Conservation (phyloP, 2,797 vertebrate genomes). For the Cyprinodon diabolis region DNA sequence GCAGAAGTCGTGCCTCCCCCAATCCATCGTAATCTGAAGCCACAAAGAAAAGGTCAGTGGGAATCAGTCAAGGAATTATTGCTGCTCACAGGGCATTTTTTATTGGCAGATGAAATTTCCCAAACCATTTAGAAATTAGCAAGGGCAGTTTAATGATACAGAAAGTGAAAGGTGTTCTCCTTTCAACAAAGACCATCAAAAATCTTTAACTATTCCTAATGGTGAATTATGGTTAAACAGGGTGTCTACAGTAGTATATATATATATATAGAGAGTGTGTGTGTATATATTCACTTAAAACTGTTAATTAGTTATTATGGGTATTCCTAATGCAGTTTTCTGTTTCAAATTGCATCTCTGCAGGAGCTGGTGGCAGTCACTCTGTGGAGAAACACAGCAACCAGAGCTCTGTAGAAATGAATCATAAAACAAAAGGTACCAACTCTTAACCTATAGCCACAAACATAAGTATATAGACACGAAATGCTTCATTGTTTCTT, state of each 20-base stretch:
- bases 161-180: background rate
- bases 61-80: background rate
- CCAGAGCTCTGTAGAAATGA: constrained; percentile 13
- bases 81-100: background rate
- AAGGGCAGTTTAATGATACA: background rate
- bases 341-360: background rate
- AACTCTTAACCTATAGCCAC: background rate
- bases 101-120: background rate
- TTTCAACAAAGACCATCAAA: background rate
- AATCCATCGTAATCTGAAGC: constrained; percentile 84
- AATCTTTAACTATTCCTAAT: too few species aligned
- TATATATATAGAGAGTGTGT: background rate
- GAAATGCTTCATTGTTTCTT: background rate
- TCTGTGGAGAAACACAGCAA: constrained; percentile 19
- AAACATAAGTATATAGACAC: too few species aligned
- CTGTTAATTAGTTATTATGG: background rate
- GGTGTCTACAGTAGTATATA: background rate
- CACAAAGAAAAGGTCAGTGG: constrained; percentile 53
- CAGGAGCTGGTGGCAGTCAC: constrained; percentile 29
- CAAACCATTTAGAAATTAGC: background rate
- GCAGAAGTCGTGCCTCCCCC: constrained; percentile 83
- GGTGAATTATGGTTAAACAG: too few species aligned
- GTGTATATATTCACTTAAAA: too few species aligned
- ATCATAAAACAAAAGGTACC: constrained; percentile 49
- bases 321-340: background rate